Percentiles rank a stretch among this genome's conserved stretches.
These are phyloP conservation scores for Platorchestia sp. DNA, from an alignment of 1,140 invertebrate genomes.

Conservation along the genomic window DNA sequence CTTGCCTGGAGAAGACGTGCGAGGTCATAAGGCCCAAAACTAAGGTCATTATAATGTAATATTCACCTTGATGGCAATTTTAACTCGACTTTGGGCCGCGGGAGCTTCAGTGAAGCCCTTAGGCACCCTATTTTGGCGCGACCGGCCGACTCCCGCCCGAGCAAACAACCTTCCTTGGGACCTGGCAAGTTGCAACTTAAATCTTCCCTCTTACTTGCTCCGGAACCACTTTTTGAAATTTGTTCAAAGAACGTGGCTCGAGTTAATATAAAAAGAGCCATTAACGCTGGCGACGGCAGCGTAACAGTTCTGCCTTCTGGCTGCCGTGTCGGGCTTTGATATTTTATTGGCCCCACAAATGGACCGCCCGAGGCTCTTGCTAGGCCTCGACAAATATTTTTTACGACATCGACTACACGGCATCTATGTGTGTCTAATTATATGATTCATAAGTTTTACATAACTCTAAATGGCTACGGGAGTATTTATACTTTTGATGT, in stretches of 20 bases:
- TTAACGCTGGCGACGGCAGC: slow-evolving; percentile 28
- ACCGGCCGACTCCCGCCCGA: not conserved
- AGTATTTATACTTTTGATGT: not conserved
- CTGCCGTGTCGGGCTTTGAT: slow-evolving; percentile 27
- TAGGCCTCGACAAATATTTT: not conserved
- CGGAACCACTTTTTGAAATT: slow-evolving; percentile 52
- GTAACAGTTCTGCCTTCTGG: slow-evolving; percentile 36
- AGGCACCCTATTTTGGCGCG: slow-evolving; percentile 32
- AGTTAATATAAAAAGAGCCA: slow-evolving; percentile 52
- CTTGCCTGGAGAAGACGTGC: slow-evolving; percentile 43
- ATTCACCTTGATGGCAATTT: slow-evolving; percentile 53
- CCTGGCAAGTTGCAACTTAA: slow-evolving; percentile 43
- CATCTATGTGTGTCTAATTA: not conserved
- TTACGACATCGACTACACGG: too few species aligned
- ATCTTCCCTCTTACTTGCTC: slow-evolving; percentile 41
- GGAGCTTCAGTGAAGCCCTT: slow-evolving; percentile 48
- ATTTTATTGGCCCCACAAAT: slow-evolving; percentile 8
- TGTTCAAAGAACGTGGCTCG: slow-evolving; percentile 44
- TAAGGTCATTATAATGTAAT: slow-evolving; percentile 54
- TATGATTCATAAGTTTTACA: too few species aligned
- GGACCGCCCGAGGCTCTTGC: not conserved
- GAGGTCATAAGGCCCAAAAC: slow-evolving; percentile 49
- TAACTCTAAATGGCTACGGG: too few species aligned
- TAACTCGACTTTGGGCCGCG: slow-evolving; percentile 49
- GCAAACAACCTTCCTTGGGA: slow-evolving; percentile 42